Percentiles rank a stretch among this genome's conserved stretches.
These are phyloP conservation scores for Drosophila lowei DNA, from an alignment of 1,140 invertebrate genomes.

Conservation along the genomic window DNA sequence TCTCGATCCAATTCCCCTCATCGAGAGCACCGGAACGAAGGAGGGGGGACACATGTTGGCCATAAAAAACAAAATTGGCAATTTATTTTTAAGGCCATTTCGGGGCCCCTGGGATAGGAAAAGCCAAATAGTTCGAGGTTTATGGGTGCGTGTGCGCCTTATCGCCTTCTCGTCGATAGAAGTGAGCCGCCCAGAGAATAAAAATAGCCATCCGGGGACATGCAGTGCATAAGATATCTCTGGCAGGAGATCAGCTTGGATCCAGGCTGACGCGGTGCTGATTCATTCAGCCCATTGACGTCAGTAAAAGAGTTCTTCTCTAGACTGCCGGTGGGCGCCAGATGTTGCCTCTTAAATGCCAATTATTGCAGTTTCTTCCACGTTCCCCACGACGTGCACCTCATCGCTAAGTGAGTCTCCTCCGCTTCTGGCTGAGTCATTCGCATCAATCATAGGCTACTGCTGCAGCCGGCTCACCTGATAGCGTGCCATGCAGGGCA, in stretches of 20 bases:
- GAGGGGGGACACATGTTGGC: slow-evolving; percentile 57
- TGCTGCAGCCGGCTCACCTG: slow-evolving; percentile 14
- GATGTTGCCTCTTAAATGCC: slow-evolving; percentile 58
- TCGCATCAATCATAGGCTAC: slow-evolving; percentile 56
- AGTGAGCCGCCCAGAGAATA: slow-evolving; percentile 60
- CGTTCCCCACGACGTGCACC: slow-evolving; percentile 18
- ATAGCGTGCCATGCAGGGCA: background rate
- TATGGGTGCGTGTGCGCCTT: slow-evolving; percentile 78
- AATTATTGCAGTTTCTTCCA: slow-evolving; percentile 43
- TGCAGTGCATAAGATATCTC: slow-evolving; percentile 57
- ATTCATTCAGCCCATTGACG: slow-evolving; percentile 38
- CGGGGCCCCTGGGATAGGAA: slow-evolving; percentile 27
- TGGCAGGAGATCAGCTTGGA: slow-evolving; percentile 24
- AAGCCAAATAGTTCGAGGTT: slow-evolving; percentile 54
- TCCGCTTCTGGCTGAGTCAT: slow-evolving; percentile 9
- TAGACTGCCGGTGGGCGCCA: slow-evolving; percentile 42
- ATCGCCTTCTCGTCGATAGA: slow-evolving; percentile 53
- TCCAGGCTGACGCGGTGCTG: slow-evolving; percentile 5
- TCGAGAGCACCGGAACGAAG: background rate
- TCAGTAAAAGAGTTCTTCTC: slow-evolving; percentile 27
- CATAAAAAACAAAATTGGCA: slow-evolving; percentile 63
- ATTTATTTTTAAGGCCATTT: slow-evolving; percentile 71
- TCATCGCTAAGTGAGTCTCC: slow-evolving; percentile 40
- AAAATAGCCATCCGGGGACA: slow-evolving; percentile 48
- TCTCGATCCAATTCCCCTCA: background rate